Percentiles rank a stretch among this genome's conserved stretches.
Evolutionary conservation across 2,113 vertebrate genomes (phyloP).

Genomic region (Danio rerio): DNA sequence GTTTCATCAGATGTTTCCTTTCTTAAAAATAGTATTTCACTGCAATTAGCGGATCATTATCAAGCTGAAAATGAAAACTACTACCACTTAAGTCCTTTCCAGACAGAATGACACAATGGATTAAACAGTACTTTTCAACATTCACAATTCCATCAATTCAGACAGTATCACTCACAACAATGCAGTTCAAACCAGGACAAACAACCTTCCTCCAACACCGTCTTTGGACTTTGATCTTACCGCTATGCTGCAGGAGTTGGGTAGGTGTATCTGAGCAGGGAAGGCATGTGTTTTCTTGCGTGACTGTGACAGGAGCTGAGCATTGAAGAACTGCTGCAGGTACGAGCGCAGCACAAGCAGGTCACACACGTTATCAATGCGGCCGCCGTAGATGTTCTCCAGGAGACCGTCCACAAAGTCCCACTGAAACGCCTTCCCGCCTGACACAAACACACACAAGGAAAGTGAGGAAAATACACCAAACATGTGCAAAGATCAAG

Average conservation of each 20-base stretch:
- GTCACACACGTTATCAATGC: constrained; percentile 92
- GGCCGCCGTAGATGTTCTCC: constrained; percentile 95
- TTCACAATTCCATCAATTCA: too few relatives aligned
- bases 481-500: too few relatives aligned
- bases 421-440: constrained; percentile 87
- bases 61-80: too few relatives aligned
- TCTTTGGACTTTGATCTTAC: constrained; percentile 65
- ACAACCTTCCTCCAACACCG: too few relatives aligned
- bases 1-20: too few relatives aligned
- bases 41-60: too few relatives aligned
- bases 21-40: too few relatives aligned
- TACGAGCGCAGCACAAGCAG: constrained; percentile 92
- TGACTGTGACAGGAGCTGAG: constrained; percentile 70
- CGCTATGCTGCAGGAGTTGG: constrained; percentile 89
- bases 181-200: too few relatives aligned
- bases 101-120: too few relatives aligned
- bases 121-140: too few relatives aligned
- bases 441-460: constrained; percentile 67
- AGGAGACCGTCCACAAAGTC: constrained; percentile 93
- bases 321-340: constrained; percentile 91
- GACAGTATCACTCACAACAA: too few relatives aligned
- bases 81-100: too few relatives aligned
- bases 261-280: constrained; percentile 82
- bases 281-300: constrained; percentile 76
- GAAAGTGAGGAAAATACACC: neutral